Conservation (phyloP, 2,888 invertebrate species). For the Morpho achilles region DNA sequence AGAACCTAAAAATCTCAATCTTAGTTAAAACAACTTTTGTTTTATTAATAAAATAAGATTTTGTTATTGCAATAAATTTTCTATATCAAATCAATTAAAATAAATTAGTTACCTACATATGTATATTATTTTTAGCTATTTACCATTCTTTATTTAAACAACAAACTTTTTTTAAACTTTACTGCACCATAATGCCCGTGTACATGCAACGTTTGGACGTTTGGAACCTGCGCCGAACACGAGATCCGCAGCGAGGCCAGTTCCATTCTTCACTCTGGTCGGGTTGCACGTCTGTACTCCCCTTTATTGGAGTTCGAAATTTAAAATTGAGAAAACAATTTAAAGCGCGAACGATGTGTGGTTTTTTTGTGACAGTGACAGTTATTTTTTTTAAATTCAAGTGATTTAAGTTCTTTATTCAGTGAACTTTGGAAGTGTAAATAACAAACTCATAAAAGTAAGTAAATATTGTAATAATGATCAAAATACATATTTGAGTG, state of each 20-base stretch:
- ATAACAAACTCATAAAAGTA: neutral
- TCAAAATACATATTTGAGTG: neutral
- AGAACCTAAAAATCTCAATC: too few relatives aligned
- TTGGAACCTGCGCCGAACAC: conserved; percentile 19
- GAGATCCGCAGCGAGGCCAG: conserved; percentile 18
- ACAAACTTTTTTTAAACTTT: neutral
- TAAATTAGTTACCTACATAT: too few relatives aligned
- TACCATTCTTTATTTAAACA: neutral
- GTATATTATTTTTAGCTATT: too few relatives aligned
- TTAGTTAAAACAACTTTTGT: too few relatives aligned
- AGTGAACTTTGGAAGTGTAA: conserved; percentile 2
- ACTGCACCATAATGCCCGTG: conserved; percentile 10
- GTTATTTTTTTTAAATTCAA: conserved; percentile 11
- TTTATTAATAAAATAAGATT: too few relatives aligned
- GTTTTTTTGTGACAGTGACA: conserved; percentile 19
- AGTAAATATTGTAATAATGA: conserved; percentile 2
- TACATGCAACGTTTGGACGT: conserved; percentile 10
- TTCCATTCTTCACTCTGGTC: conserved; percentile 3
- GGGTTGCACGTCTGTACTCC: conserved; percentile 10
- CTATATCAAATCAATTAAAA: too few relatives aligned
- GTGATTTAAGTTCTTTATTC: neutral
- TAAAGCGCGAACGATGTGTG: conserved; percentile 18
- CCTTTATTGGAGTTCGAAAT: conserved; percentile 5
- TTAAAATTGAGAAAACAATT: conserved; percentile 12
- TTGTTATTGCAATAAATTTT: too few relatives aligned